Percentiles rank a stretch among this genome's conserved stretches.
Conservation (phyloP, 2,888 invertebrate species). For the Acrobasis suavella region DNA sequence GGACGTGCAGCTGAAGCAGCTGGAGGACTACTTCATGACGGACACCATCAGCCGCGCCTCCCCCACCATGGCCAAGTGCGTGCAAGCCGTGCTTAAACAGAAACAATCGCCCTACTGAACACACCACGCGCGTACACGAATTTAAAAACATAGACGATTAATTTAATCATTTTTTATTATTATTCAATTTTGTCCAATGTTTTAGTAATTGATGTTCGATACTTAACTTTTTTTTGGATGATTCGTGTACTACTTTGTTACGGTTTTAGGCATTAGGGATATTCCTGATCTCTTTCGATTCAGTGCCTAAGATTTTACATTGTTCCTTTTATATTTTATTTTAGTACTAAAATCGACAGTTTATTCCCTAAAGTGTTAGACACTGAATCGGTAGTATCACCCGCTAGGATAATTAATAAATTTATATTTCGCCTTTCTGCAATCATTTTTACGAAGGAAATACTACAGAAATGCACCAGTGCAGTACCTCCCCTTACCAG, state of each 20-base stretch:
- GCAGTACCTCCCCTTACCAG: conserved; percentile 37
- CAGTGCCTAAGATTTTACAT: conserved; percentile 34
- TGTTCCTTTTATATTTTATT: conserved; percentile 18
- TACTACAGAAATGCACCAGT: conserved; percentile 64
- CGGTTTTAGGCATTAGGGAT: conserved; percentile 34
- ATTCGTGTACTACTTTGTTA: conserved; percentile 27
- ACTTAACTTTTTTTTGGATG: not conserved
- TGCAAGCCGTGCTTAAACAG: conserved; percentile 93
- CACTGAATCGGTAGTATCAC: conserved; percentile 39
- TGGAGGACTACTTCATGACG: conserved; percentile 97
- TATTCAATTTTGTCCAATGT: not conserved
- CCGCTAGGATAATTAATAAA: conserved; percentile 55
- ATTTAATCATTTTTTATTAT: not conserved
- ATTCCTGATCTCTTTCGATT: conserved; percentile 47
- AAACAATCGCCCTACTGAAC: conserved; percentile 69
- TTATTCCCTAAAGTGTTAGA: not conserved
- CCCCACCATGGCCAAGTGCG: conserved; percentile 99
- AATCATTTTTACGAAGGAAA: conserved; percentile 74
- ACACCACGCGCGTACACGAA: conserved; percentile 24
- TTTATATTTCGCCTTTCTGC: conserved; percentile 66
- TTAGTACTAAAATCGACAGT: conserved; percentile 6
- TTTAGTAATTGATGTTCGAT: not conserved
- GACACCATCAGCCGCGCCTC: conserved; percentile 98
- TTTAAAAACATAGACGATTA: conserved; percentile 10
- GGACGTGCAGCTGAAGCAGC: conserved; percentile 87